Conservation (phyloP, 2,113 vertebrate species). For the Nibea albiflora region DNA sequence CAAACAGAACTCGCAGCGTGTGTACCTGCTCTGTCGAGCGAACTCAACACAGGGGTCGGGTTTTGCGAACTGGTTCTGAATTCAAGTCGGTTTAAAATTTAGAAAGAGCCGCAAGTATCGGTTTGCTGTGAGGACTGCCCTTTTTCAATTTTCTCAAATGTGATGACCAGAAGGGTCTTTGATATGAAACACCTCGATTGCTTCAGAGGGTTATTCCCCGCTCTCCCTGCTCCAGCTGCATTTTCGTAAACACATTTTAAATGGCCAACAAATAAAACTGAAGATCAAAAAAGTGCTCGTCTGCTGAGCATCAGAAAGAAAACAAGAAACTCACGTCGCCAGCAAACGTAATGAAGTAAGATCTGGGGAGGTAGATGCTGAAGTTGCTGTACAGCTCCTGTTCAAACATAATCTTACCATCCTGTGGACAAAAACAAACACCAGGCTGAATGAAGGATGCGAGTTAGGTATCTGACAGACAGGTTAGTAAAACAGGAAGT, state of each 20-base stretch:
- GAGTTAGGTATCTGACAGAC: background rate
- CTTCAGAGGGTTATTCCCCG: background rate
- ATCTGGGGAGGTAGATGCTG: constrained; percentile 85
- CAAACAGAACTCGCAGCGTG: background rate
- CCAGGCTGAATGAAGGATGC: background rate
- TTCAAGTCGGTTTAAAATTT: background rate
- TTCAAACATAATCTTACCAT: constrained; percentile 91
- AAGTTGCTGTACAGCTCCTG: constrained; percentile 97
- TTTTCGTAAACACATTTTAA: background rate
- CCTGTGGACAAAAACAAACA: constrained; percentile 81
- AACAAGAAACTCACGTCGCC: constrained; percentile 89
- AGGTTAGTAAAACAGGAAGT: background rate
- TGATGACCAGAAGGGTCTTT: no score
- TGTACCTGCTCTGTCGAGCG: background rate
- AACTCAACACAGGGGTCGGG: background rate
- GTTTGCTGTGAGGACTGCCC: background rate
- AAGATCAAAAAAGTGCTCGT: background rate
- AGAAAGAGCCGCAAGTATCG: no score
- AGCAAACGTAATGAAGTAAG: constrained; percentile 96
- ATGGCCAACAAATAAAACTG: background rate
- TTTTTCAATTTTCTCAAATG: background rate
- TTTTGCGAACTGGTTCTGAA: background rate
- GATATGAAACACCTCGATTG: background rate
- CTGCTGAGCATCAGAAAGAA: background rate
- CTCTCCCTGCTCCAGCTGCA: background rate